Conservation (phyloP, 1,140 invertebrate genomes). For the Oncopodura yosiiana region DNA sequence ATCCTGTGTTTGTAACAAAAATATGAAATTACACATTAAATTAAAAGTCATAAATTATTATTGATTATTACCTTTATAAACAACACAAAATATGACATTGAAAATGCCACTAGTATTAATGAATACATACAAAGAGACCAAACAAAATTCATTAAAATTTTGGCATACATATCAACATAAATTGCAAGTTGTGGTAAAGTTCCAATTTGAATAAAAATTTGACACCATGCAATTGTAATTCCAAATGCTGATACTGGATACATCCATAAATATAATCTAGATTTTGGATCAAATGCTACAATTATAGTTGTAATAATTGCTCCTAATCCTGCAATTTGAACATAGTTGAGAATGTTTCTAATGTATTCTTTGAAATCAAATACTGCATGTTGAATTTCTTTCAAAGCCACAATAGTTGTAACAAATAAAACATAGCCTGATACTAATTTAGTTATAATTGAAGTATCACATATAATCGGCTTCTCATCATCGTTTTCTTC, state of each 20-base stretch:
- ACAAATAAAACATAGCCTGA: slow-evolving; percentile 6
- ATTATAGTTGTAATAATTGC: slow-evolving; percentile 14
- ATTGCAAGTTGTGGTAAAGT: slow-evolving; percentile 20
- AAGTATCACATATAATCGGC: slow-evolving; percentile 9
- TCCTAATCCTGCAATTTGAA: slow-evolving; percentile 19
- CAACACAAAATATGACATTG: slow-evolving; percentile 24
- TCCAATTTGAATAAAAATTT: slow-evolving; percentile 26
- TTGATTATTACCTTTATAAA: slow-evolving; percentile 20
- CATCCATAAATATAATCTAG: slow-evolving; percentile 15
- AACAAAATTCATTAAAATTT: slow-evolving; percentile 21
- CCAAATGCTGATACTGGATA: slow-evolving; percentile 25
- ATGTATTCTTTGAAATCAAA: slow-evolving; percentile 23
- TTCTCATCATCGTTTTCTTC: background rate
- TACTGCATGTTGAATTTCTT: slow-evolving; percentile 18
- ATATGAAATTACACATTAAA: background rate
- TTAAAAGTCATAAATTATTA: background rate
- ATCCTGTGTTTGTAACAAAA: slow-evolving; percentile 5
- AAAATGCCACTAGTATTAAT: slow-evolving; percentile 20
- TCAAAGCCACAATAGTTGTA: background rate
- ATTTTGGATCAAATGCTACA: slow-evolving; percentile 11
- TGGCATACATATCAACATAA: slow-evolving; percentile 29
- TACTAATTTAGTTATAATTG: slow-evolving; percentile 1
- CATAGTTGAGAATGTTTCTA: slow-evolving; percentile 17
- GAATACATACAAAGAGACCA: slow-evolving; percentile 26
- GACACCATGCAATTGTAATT: slow-evolving; percentile 21